phyloP scores from a whole-genome alignment of 2,888 invertebrate species.

The Tenthredo mesomela region DNA sequence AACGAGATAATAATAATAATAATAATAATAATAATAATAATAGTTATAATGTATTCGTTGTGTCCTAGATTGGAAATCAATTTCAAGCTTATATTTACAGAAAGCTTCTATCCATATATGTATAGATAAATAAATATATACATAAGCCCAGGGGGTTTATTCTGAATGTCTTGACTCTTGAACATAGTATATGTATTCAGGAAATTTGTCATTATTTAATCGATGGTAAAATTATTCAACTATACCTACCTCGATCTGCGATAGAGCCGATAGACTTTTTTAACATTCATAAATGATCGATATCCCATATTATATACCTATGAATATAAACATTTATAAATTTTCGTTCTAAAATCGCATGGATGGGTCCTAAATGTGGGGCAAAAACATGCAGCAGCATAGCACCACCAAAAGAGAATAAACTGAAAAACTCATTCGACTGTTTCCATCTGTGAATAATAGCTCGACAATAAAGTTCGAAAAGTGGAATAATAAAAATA shows the following conservation, averaged over 20 bases:
- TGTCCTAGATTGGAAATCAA: conserved; percentile 30
- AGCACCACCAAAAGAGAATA: neutral
- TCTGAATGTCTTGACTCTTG: neutral
- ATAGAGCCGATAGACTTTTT: neutral
- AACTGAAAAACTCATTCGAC: neutral
- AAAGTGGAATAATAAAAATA: conserved; percentile 33
- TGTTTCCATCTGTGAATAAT: conserved; percentile 23
- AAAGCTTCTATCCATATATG: neutral
- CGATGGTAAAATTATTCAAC: neutral
- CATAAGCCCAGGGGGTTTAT: neutral
- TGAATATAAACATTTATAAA: neutral
- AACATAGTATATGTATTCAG: neutral
- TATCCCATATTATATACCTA: neutral
- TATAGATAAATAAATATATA: neutral
- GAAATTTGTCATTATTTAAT: neutral
- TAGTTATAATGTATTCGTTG: neutral
- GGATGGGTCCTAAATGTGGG: neutral
- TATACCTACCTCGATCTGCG: neutral
- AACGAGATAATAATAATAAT: neutral
- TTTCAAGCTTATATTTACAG: neutral
- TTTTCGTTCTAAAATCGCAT: neutral
- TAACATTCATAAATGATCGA: neutral
- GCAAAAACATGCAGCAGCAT: neutral
- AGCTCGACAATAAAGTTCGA: conserved; percentile 8
- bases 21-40: neutral